These are phyloP conservation scores for Illadopsis cleaveri DNA, from an alignment of 2,113 vertebrate genomes.

Conservation along the genomic window DNA sequence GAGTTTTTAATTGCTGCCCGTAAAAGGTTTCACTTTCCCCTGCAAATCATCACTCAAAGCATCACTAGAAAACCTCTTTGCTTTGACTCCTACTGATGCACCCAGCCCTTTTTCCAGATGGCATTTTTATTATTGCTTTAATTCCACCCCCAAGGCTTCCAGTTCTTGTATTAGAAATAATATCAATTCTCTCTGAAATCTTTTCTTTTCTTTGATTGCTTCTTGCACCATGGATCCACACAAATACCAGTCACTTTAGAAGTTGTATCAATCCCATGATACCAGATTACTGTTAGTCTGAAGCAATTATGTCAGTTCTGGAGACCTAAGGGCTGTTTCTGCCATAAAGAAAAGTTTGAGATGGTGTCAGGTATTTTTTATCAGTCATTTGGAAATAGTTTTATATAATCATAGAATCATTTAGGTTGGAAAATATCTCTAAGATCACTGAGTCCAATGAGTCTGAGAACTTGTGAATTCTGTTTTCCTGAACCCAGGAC, in stretches of 20 bases:
- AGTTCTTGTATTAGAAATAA: neutral
- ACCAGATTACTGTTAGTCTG: neutral
- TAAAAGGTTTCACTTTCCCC: neutral
- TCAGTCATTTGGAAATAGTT: neutral
- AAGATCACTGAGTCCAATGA: neutral
- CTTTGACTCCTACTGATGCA: neutral
- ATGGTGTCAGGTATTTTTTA: neutral
- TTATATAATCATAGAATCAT: neutral
- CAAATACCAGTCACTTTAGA: neutral
- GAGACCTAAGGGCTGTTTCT: neutral
- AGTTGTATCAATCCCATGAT: neutral
- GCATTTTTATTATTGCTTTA: neutral
- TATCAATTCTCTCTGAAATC: neutral
- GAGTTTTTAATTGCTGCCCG: neutral
- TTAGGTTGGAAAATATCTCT: neutral
- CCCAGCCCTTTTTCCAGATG: neutral
- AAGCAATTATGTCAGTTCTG: neutral
- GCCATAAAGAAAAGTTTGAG: neutral
- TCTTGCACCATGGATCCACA: neutral
- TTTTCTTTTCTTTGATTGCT: neutral
- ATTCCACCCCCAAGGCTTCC: neutral
- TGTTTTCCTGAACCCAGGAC: neutral
- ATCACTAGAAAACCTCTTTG: neutral
- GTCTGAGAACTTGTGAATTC: neutral
- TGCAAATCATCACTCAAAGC: neutral